Base-by-base conservation (phyloP, 2,113 vertebrate species). In the Oreocharis arfaki region DNA sequence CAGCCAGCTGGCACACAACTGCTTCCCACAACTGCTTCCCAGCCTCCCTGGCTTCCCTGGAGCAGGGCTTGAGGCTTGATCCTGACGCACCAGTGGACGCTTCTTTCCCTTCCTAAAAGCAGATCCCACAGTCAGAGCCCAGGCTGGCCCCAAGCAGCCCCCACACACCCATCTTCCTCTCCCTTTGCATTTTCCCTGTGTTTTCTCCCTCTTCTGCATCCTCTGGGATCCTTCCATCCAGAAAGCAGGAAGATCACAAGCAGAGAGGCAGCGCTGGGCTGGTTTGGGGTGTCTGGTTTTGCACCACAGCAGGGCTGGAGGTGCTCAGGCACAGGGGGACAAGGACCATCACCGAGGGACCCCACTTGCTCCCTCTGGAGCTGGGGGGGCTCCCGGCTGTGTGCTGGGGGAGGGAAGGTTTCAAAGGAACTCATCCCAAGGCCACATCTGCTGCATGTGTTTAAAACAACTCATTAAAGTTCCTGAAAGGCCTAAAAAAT, bases 401-500 rank as follows among this genome's bases (percentile, higher is more conserved):
- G 2, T 69, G 79, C 87, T 85, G 79, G 84, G 61, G 82, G 88
- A 95, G 71, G 87, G 46, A 37, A 28, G 18, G 17, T 93, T 97
- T 96, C 94, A 93, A 69, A 95, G 87, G 84, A 83, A 83, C 92
- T 95, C 95, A 92, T 96, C 90, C 81, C 95, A 95, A 96, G 96
- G 92, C 86, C 87, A 95, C 92, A 94, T 96, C 91, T 92, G 93
- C 89, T 85, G 90, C 93, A 47, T 91, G 87, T 91, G 84, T 93
- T 96, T 97, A 81, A 94, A 95, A 87, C 87, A 94, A 94, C 95
- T 96, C 95, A 95, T 94, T 95, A 93, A 91, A 95, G 96, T 96
- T 96, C 96, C 95, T 92, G 92, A 92, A 97, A 95, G 86, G 80
- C 93, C 95, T 95, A 83, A 95, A 96, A 97, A 97, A 94, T 90